phyloP scores from a whole-genome alignment of 2,113 vertebrate genomes.

The Cynopterus brachyotis region DNA sequence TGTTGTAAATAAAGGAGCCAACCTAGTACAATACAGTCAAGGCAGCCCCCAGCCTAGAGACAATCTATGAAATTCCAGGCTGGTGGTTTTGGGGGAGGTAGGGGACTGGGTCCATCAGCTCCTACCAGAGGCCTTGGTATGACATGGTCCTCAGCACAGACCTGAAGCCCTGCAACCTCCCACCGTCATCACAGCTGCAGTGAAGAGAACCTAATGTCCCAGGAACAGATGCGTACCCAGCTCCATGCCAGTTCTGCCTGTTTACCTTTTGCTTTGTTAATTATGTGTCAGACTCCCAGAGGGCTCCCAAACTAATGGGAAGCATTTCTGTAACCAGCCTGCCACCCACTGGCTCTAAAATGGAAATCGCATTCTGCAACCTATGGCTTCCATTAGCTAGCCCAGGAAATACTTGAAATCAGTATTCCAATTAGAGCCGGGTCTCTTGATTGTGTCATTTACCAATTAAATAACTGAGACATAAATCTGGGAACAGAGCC shows the following conservation, averaged over 20 bases:
- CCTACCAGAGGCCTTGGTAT: too few relatives aligned
- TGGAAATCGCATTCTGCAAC: constrained; percentile 62
- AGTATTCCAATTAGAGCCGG: constrained; percentile 70
- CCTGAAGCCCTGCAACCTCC: not conserved
- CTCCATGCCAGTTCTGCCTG: constrained; percentile 38
- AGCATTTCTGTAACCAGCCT: constrained; percentile 63
- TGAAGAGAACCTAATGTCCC: not conserved
- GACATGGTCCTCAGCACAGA: not conserved
- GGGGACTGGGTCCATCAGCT: not conserved
- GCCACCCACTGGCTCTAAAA: constrained; percentile 65
- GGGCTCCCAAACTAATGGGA: constrained; percentile 71
- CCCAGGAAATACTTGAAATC: constrained; percentile 54
- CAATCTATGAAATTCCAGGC: not conserved
- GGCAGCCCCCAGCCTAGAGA: not conserved
- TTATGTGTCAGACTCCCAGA: constrained; percentile 68
- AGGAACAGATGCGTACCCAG: not conserved
- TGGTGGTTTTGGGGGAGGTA: not conserved
- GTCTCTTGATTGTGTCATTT: constrained; percentile 50
- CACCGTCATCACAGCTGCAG: not conserved
- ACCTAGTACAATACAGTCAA: not conserved
- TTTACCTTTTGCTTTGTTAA: constrained; percentile 71
- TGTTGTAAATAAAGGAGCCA: not conserved
- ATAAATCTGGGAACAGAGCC: constrained; percentile 71
- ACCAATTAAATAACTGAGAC: constrained; percentile 71
- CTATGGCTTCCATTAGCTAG: constrained; percentile 67